A percentile compares a stretch with the other conserved stretches of the same genome.
Conservation (phyloP, 2,797 vertebrate genomes). For the Rhynchonycteris naso region DNA sequence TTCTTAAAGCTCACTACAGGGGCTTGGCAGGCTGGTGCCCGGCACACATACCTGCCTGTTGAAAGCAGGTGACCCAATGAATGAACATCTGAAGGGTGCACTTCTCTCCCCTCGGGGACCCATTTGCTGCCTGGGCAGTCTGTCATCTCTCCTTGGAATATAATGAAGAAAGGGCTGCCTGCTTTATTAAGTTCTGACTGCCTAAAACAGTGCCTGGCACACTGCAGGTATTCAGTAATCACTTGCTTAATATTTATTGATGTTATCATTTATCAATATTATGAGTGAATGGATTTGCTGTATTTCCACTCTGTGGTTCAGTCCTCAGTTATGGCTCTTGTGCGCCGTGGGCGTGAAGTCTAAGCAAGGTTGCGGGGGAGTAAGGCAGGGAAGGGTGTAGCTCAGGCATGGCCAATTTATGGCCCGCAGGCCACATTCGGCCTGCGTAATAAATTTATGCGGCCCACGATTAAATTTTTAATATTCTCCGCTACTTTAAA, state of each 20-base stretch:
- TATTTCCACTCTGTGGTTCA: neutral
- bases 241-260: neutral
- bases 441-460: too few species aligned
- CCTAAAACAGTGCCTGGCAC: neutral
- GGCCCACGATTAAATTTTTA: too few species aligned
- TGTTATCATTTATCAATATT: neutral
- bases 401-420: too few species aligned
- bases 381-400: rapidly evolving
- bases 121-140: too few species aligned
- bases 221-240: neutral
- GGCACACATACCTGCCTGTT: neutral
- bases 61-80: neutral
- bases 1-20: too few species aligned
- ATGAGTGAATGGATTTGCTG: neutral
- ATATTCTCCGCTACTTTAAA: too few species aligned
- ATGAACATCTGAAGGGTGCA: rapidly evolving
- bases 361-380: neutral
- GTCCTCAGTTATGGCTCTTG: neutral
- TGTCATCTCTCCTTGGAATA: too few species aligned
- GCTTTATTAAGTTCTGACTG: too few species aligned
- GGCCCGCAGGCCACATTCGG: too few species aligned
- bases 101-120: neutral
- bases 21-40: neutral
- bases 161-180: rapidly evolving
- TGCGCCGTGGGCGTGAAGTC: neutral